A percentile compares a stretch with the other conserved stretches of the same genome.
phyloP scores from a whole-genome alignment of 2,888 invertebrate species.

The Archaeoteleia sp. region DNA sequence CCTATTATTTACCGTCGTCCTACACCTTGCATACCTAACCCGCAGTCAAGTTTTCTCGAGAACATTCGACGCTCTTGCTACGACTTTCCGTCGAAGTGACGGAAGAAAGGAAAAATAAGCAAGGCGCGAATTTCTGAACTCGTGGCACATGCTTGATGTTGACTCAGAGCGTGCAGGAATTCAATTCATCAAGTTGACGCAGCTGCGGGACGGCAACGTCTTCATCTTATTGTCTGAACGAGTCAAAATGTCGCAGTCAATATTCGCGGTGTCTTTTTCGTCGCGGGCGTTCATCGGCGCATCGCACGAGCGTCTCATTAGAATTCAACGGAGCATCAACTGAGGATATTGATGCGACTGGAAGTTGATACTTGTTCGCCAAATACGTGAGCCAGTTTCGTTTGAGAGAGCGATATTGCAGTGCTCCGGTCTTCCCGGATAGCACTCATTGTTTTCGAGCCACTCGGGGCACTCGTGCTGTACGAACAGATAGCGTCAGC shows the following conservation, averaged over 20 bases:
- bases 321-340: conserved; percentile 21
- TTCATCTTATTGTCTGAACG: conserved; percentile 18
- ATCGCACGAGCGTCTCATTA: conserved; percentile 21
- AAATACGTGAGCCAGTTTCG: conserved; percentile 22
- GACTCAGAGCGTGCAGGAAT: background rate
- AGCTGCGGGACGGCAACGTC: conserved; percentile 9
- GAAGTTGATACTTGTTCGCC: conserved; percentile 32
- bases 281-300: conserved; percentile 18
- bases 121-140: conserved; percentile 6
- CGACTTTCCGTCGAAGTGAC: too few relatives aligned
- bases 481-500: conserved; percentile 48
- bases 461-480: conserved; percentile 36
- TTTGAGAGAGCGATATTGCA: conserved; percentile 18
- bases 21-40: too few relatives aligned
- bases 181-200: conserved; percentile 14
- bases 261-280: conserved; percentile 15
- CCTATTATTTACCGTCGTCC: too few relatives aligned
- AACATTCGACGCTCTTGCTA: too few relatives aligned
- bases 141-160: background rate
- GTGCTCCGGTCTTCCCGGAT: conserved; percentile 20
- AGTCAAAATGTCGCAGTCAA: conserved; percentile 16
- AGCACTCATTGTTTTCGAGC: conserved; percentile 33
- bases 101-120: background rate
- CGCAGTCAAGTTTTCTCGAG: too few relatives aligned
- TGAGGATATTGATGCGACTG: conserved; percentile 33